Evolutionary conservation across 2,888 invertebrate species (phyloP).

Genomic region (Zhengitettix transpicula): DNA sequence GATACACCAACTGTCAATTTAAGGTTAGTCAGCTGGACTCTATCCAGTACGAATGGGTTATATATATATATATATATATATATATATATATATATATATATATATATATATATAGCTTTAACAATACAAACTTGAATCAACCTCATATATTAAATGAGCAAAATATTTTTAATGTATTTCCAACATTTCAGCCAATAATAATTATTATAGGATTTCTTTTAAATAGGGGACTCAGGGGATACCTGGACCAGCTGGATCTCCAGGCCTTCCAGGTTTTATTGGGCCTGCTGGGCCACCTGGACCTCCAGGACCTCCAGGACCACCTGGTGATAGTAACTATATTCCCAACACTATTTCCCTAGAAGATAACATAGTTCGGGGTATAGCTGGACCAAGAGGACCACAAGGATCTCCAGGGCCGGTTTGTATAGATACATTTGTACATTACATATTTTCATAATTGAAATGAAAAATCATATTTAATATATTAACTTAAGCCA

Average conservation of each 20-base stretch:
- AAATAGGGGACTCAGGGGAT: conserved; percentile 22
- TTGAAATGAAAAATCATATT: neutral
- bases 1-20: too few relatives aligned
- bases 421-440: conserved; percentile 22
- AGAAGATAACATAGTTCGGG: conserved; percentile 24
- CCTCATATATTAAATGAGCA: neutral
- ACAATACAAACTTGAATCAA: too few relatives aligned
- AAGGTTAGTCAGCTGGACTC: too few relatives aligned
- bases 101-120: neutral
- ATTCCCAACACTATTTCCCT: conserved; percentile 6
- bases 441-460: neutral
- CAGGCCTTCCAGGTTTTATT: conserved; percentile 23
- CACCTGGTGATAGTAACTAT: conserved; percentile 17
- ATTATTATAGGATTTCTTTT: neutral
- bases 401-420: conserved; percentile 35
- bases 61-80: too few relatives aligned
- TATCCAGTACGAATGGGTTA: too few relatives aligned
- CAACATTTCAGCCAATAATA: neutral
- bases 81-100: too few relatives aligned
- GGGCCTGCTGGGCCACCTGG: conserved; percentile 31
- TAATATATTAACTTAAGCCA: conserved; percentile 24
- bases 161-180: neutral
- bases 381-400: conserved; percentile 34
- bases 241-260: conserved; percentile 26
- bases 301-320: conserved; percentile 25